Evolutionary conservation across 2,797 vertebrate genomes (phyloP).

Genomic region (Rousettus madagascariensis): DNA sequence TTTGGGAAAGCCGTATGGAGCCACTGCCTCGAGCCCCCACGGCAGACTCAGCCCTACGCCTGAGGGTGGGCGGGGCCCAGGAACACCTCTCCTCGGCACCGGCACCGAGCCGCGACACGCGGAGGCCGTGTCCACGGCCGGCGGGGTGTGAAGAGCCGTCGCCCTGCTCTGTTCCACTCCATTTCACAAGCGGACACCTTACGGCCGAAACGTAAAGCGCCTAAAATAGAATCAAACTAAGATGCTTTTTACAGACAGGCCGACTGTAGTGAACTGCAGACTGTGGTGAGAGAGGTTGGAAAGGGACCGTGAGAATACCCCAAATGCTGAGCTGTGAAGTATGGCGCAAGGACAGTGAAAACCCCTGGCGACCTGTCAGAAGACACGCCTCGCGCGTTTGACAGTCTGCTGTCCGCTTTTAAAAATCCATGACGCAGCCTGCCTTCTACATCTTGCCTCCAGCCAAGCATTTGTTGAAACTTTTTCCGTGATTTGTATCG

Average conservation of each 20-base stretch:
- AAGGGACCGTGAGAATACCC: background rate
- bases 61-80: background rate
- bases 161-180: background rate
- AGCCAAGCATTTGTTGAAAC: background rate
- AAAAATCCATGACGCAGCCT: background rate
- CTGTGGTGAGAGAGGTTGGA: background rate
- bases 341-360: background rate
- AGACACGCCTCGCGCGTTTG: fast-evolving
- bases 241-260: background rate
- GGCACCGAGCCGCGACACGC: background rate
- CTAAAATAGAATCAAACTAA: background rate
- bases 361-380: background rate
- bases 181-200: too few species aligned
- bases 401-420: background rate
- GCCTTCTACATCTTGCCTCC: background rate
- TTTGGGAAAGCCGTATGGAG: background rate
- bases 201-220: background rate
- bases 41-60: background rate
- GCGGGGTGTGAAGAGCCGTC: too few species aligned
- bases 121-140: background rate
- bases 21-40: background rate
- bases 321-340: background rate
- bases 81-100: background rate
- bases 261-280: background rate
- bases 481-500: background rate